Evolutionary conservation across 1,140 invertebrate genomes (phyloP), one percentile per base, ranked within the genome.

Genomic region (Sitobion miscanthi): DNA sequence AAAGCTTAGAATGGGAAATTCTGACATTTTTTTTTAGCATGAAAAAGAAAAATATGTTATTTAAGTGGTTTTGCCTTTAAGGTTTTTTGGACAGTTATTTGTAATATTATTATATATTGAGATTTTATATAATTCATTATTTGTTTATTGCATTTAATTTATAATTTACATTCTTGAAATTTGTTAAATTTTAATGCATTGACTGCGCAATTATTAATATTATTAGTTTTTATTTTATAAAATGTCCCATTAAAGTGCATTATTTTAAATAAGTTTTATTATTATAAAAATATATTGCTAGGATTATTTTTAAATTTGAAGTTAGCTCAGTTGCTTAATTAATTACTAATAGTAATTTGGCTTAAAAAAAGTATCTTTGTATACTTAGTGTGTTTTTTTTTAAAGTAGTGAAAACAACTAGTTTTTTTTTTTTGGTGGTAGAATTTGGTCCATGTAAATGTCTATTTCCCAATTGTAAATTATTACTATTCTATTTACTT

Each of bases 291-390:
- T 83, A 83, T 52, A 23, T 86, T 57, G 42, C 21, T 89, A 89
- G 52, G 42, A 47, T 42, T 6, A 45, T n/a, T 93, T 93, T 85
- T n/a, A n/a, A 90, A 35, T 89, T 57, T 57, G 45, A 69, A 90
- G 38, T 82, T 86, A 85, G 82, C 21, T 85, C 47, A 93, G 7
- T 25, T 93, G 91, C 91, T 93, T 93, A 38, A 86, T 93, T 93
- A 85, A 86, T 85, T 85, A 93, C 91, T 93, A 93, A 93, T 93
- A 93, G 47, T 92, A 85, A 93, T 93, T 93, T 93, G n/a, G 91
- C 91, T 93, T 30, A 49, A 85, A 14, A 17, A n/a, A 77, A 93
- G 47, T 30, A 54, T 9, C 6, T 86, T 85, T 38, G 3, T 83
- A 25, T 45, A 85, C 9, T 57, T 92, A 92, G 47, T 93, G 69